Conservation (phyloP, 2,797 vertebrate species). For the Amphiprion clarkii region DNA sequence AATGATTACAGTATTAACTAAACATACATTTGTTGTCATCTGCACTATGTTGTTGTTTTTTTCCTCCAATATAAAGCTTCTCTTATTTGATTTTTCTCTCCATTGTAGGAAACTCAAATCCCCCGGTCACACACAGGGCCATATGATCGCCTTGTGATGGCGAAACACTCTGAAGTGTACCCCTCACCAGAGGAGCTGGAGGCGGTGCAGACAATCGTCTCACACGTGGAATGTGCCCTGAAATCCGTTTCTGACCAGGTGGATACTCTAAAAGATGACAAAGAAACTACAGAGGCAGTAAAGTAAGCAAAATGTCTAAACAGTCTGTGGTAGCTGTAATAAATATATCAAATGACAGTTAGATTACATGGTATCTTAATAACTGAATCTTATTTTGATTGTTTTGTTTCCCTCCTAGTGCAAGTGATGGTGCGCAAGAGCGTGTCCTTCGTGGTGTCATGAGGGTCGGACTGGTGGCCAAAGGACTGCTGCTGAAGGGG, state of each 20-base stretch:
- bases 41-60: neutral
- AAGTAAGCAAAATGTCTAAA: conserved; percentile 71
- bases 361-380: neutral
- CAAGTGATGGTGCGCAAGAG: conserved; percentile 71
- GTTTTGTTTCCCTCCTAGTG: neutral
- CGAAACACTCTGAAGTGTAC: conserved; percentile 94
- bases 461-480: conserved; percentile 95
- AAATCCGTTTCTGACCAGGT: conserved; percentile 94
- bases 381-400: neutral
- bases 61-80: neutral
- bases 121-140: conserved; percentile 87
- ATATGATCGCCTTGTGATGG: conserved; percentile 94
- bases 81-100: neutral
- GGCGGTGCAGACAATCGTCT: conserved; percentile 93
- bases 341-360: neutral
- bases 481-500: conserved; percentile 94
- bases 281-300: conserved; percentile 54
- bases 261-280: conserved; percentile 86
- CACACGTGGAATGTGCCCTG: conserved; percentile 92
- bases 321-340: neutral
- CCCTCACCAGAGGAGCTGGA: conserved; percentile 93
- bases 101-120: conserved; percentile 51
- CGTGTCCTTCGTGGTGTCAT: conserved; percentile 93
- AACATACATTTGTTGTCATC: neutral
- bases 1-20: neutral